Evolutionary conservation across 2,113 vertebrate species (phyloP), one percentile per base, ranked within the genome.

Genomic region (Bombycilla garrulus): DNA sequence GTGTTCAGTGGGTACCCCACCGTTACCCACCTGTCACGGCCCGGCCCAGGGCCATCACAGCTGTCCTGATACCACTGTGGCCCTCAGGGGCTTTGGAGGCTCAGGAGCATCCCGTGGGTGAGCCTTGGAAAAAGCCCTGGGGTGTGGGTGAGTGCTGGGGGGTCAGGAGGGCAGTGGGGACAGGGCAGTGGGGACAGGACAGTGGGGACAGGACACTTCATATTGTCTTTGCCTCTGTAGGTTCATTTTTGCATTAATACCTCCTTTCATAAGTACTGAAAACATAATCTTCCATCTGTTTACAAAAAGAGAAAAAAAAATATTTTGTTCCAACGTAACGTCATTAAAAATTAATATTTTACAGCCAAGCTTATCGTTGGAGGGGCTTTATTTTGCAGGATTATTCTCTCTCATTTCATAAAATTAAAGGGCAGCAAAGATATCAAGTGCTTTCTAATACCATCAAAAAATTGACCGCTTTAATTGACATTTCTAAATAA

Each of bases 401-500:
- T 87, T 84, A 84, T 81, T 87, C 53, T 86, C 65, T 69, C 23
- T 13, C 23, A 9, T 78, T 84, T 71, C 28, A 28, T 84, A 61
- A 89, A 93, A 88, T 71, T 35, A 93, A 95, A 95, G 91, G 93
- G 77, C 70, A 81, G 48, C 13, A 31, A 67, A 74, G 81, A 76
- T 77, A 88, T 71, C 40, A 92, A 90, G 67, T 67, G 13, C 53
- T 62, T 67, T 42, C 81, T 94, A 95, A 92, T 80, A 48, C 44
- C 57, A 82, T 76, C 64, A 83, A 47, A 86, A 80, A 81, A 15
- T 19, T 50, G 86, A 62, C 79, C 7, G 3, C 5, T 86, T 81
- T 94, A 92, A 92, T 84, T 93, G 94, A 77, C 94, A 86, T 90
- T 96, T 93, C 87, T 36, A 58, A 95, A 83, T 80, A 82, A 57